Conservation (phyloP, 2,888 invertebrate genomes). For the Lithophane socia region DNA sequence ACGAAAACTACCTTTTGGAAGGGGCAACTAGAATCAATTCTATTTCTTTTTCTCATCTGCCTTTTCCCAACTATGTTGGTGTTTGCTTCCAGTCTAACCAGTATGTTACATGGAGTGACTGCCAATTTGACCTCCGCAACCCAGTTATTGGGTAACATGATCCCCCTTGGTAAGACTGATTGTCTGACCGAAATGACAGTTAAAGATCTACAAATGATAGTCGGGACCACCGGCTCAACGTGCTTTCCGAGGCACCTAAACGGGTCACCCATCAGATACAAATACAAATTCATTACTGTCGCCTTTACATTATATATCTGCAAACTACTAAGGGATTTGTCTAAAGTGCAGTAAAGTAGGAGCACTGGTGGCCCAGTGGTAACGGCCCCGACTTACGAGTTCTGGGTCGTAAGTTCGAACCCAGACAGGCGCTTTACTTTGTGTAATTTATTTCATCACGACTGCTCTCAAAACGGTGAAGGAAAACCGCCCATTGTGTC, state of each 20-base stretch:
- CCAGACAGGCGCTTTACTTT: too few species aligned
- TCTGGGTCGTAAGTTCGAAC: too few species aligned
- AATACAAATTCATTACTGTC: neutral
- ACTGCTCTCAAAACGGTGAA: too few species aligned
- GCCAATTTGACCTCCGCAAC: neutral
- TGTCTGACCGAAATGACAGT: neutral
- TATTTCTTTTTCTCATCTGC: too few species aligned
- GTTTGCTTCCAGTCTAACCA: neutral
- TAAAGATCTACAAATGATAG: neutral
- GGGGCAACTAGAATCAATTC: too few species aligned
- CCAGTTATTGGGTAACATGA: neutral
- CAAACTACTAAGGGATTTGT: neutral
- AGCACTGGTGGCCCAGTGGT: too few species aligned
- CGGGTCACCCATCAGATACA: neutral
- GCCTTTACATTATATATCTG: too few species aligned
- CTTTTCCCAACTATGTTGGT: neutral
- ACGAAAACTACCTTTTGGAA: too few species aligned
- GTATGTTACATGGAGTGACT: neutral
- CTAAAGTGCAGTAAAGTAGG: neutral
- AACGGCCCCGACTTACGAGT: too few species aligned
- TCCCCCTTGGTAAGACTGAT: neutral
- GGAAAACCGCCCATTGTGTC: too few species aligned
- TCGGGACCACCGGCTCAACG: neutral
- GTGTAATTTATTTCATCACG: too few species aligned
- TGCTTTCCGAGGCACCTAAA: neutral